These are phyloP conservation scores for Polydrusus tereticollis DNA, from an alignment of 2,888 invertebrate species.

Conservation along the genomic window DNA sequence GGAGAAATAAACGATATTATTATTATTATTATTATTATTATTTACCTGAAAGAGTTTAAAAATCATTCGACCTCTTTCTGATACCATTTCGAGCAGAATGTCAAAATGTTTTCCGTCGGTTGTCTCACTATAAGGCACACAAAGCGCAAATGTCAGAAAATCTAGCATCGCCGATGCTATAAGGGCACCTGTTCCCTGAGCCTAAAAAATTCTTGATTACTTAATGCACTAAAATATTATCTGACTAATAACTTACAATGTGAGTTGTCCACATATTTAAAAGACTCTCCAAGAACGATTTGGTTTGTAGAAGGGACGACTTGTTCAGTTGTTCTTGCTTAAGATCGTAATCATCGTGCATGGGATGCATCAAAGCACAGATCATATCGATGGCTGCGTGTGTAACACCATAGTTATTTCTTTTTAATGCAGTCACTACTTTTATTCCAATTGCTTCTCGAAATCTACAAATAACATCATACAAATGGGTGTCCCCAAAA, in stretches of 20 bases:
- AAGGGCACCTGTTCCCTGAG: slow-evolving; percentile 92
- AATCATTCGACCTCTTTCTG: slow-evolving; percentile 88
- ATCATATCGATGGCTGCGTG: slow-evolving; percentile 98
- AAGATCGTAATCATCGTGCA: slow-evolving; percentile 96
- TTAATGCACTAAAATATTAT: neutral
- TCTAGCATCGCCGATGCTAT: slow-evolving; percentile 98
- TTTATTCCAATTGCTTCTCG: slow-evolving; percentile 95
- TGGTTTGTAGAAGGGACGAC: slow-evolving; percentile 91
- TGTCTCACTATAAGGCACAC: slow-evolving; percentile 99
- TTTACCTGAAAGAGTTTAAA: slow-evolving; percentile 91
- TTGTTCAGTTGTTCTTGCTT: slow-evolving; percentile 99
- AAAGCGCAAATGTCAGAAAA: slow-evolving; percentile 96
- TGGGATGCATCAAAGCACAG: slow-evolving; percentile 98
- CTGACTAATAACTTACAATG: slow-evolving; percentile 77
- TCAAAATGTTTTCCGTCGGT: slow-evolving; percentile 98
- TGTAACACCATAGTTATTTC: slow-evolving; percentile 90
- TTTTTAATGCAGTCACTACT: slow-evolving; percentile 90
- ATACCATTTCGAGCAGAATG: slow-evolving; percentile 92
- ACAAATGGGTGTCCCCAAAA: too few relatives aligned
- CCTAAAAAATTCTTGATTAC: slow-evolving; percentile 69
- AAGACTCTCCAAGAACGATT: slow-evolving; percentile 91
- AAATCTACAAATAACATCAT: slow-evolving; percentile 73
- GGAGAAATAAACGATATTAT: too few relatives aligned
- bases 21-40: too few relatives aligned
- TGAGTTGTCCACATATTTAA: slow-evolving; percentile 96